Evolutionary conservation across 1,140 invertebrate species (phyloP).

Genomic region (Amyelois transitella): DNA sequence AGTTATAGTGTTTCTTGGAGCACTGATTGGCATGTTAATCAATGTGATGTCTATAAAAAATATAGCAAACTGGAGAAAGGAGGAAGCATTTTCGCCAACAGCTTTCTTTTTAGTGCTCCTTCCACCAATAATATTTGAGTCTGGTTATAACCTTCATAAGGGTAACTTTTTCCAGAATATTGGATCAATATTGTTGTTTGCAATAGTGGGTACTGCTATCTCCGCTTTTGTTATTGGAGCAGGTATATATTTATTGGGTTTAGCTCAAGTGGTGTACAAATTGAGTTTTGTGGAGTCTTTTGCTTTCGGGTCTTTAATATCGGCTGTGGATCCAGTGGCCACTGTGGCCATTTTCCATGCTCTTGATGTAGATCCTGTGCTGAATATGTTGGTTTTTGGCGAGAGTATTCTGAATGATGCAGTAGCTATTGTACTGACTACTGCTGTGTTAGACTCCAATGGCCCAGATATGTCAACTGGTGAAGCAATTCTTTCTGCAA

Average conservation of each 20-base stretch:
- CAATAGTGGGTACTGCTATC: constrained; percentile 96
- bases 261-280: constrained; percentile 92
- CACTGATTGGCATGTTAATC: constrained; percentile 91
- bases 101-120: constrained; percentile 97
- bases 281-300: constrained; percentile 97
- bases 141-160: constrained; percentile 98
- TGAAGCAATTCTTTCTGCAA: constrained; percentile 91
- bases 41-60: constrained; percentile 93
- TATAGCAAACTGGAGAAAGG: constrained; percentile 95
- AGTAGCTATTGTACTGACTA: constrained; percentile 97
- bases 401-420: constrained; percentile 99
- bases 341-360: constrained; percentile 99
- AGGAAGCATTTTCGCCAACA: constrained; percentile 97
- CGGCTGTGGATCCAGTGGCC: constrained; percentile 98
- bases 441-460: constrained; percentile 87
- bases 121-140: constrained; percentile 99
- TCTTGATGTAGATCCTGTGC: constrained; percentile 93
- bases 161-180: constrained; percentile 99
- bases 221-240: constrained; percentile 96
- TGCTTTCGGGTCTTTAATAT: constrained; percentile 98
- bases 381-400: constrained; percentile 99
- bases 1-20: constrained; percentile 96
- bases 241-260: constrained; percentile 94
- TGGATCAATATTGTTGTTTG: constrained; percentile 95
- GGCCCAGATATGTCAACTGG: constrained; percentile 82